phyloP scores from a whole-genome alignment of 2,888 invertebrate genomes.

The Lamellibrachia columna region DNA sequence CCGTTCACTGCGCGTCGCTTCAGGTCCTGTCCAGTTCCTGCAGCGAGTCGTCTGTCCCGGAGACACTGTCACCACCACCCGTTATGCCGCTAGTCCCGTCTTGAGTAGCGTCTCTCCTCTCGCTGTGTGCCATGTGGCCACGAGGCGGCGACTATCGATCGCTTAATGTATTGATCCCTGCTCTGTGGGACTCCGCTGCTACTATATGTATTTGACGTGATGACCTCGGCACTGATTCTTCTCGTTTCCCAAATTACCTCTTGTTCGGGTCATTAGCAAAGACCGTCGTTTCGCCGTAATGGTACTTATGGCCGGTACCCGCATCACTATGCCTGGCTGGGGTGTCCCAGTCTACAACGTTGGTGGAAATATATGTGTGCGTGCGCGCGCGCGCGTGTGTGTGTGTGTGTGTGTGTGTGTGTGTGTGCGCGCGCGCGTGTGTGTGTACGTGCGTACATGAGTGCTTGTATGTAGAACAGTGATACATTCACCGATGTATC shows the following conservation, averaged over 20 bases:
- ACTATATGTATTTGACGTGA: slow-evolving; percentile 8
- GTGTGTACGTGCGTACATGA: background rate
- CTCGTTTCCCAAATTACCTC: background rate
- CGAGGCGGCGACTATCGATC: background rate
- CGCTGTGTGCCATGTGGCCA: background rate
- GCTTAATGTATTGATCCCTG: slow-evolving; percentile 12
- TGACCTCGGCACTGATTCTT: background rate
- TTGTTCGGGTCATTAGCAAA: background rate
- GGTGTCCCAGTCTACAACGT: background rate
- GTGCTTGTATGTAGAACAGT: background rate
- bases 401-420: slow-evolving; percentile 1
- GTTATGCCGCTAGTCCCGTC: background rate
- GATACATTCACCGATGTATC: background rate
- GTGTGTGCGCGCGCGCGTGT: background rate
- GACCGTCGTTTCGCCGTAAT: background rate
- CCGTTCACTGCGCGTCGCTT: background rate
- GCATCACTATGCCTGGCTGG: background rate
- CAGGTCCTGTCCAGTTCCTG: background rate
- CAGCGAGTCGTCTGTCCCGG: background rate
- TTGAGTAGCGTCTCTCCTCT: background rate
- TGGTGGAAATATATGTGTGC: background rate
- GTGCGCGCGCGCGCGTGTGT: background rate
- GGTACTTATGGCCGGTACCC: background rate
- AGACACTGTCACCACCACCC: background rate
- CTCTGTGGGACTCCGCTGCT: background rate